A percentile compares a stretch with the other conserved stretches of the same genome.
Evolutionary conservation across 2,888 invertebrate genomes (phyloP).

Genomic region (Athetis lepigone): DNA sequence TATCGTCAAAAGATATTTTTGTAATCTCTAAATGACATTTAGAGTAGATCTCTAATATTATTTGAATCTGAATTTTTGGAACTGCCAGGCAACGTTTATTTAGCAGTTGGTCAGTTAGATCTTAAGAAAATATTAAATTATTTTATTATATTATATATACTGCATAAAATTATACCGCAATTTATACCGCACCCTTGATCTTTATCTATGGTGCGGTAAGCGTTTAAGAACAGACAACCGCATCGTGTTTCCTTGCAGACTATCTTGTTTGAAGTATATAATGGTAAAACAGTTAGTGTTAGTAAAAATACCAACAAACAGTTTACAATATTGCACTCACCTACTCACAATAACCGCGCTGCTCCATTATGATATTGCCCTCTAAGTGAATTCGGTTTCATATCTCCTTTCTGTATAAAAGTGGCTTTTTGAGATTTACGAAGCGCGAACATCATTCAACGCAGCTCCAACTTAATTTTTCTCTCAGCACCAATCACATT

Average conservation of each 20-base stretch:
- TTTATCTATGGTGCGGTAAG: slow-evolving; percentile 5
- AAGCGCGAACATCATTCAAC: slow-evolving; percentile 75
- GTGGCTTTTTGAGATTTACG: slow-evolving; percentile 77
- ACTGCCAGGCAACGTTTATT: too few relatives aligned
- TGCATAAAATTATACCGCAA: slow-evolving; percentile 6
- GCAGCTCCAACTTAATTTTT: slow-evolving; percentile 53
- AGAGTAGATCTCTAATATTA: too few relatives aligned
- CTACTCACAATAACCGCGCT: slow-evolving; percentile 77
- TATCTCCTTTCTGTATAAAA: slow-evolving; percentile 76
- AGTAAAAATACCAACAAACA: slow-evolving; percentile 40
- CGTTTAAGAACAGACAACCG: neutral
- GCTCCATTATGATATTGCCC: slow-evolving; percentile 89
- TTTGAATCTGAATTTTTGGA: too few relatives aligned
- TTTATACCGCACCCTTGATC: slow-evolving; percentile 13
- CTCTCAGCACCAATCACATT: slow-evolving; percentile 54
- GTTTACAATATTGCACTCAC: slow-evolving; percentile 52
- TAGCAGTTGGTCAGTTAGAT: too few relatives aligned
- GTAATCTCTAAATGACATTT: too few relatives aligned
- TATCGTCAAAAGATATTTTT: too few relatives aligned
- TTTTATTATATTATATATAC: slow-evolving; percentile 1
- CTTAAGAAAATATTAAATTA: neutral
- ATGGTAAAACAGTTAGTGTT: slow-evolving; percentile 11
- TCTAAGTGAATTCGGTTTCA: slow-evolving; percentile 87
- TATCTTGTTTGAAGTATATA: neutral
- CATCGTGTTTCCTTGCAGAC: neutral